Evolutionary conservation across 1,140 invertebrate species (phyloP).

Genomic region (Caerostris darwini): DNA sequence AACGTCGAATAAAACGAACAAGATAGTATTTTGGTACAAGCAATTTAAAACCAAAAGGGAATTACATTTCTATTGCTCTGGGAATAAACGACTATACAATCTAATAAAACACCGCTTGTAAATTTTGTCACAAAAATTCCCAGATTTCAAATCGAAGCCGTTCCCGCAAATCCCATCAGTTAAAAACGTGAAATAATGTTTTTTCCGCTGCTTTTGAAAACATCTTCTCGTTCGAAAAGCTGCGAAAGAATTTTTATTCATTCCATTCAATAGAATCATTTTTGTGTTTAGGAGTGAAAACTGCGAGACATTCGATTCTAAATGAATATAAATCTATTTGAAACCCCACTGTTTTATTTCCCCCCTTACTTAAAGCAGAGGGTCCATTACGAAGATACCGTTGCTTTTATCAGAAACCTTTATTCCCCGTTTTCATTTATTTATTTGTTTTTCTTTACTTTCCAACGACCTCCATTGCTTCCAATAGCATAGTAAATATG

Average conservation of each 20-base stretch:
- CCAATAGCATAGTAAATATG: neutral
- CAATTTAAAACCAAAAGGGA: neutral
- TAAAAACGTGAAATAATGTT: neutral
- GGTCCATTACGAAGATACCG: neutral
- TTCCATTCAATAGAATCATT: constrained; percentile 5
- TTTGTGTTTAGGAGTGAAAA: neutral
- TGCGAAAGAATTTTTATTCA: neutral
- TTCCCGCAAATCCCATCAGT: neutral
- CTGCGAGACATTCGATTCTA: neutral
- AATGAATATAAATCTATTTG: neutral
- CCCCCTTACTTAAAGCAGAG: neutral
- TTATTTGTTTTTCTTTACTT: neutral
- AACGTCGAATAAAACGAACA: neutral
- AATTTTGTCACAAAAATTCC: neutral
- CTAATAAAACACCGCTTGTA: neutral
- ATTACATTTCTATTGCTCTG: neutral
- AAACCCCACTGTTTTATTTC: neutral
- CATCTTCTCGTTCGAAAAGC: neutral
- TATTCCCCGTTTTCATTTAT: neutral
- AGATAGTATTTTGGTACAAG: neutral
- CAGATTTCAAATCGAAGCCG: constrained; percentile 1
- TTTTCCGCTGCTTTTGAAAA: neutral
- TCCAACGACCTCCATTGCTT: neutral
- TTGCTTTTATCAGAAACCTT: neutral
- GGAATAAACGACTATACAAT: neutral